phyloP scores from a whole-genome alignment of 2,113 vertebrate species.

The Lophotis ruficrista region DNA sequence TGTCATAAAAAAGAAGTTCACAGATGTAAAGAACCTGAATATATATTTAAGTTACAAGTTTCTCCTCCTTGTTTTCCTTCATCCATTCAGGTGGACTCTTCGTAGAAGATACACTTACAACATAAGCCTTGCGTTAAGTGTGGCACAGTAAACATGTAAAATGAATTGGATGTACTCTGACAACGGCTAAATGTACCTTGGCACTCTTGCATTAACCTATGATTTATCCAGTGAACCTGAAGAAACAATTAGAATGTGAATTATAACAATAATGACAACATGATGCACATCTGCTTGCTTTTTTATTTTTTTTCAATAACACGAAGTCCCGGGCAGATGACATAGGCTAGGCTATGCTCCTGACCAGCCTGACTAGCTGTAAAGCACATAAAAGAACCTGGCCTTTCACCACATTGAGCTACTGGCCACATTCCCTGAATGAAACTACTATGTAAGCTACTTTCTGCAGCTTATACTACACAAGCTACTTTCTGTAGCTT shows the following conservation, averaged over 20 bases:
- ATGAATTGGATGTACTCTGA: neutral
- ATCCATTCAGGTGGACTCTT: neutral
- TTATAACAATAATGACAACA: neutral
- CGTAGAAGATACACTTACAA: neutral
- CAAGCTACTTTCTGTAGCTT: neutral
- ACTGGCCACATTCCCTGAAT: conserved; percentile 9
- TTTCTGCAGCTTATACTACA: neutral
- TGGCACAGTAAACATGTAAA: neutral
- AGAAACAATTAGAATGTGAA: neutral
- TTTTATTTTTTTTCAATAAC: neutral
- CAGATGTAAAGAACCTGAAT: neutral
- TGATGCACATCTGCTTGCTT: neutral
- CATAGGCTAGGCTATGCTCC: neutral
- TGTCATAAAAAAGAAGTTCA: neutral
- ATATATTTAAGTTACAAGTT: neutral
- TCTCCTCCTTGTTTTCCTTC: neutral
- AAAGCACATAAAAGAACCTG: neutral
- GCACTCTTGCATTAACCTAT: neutral
- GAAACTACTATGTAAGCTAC: neutral
- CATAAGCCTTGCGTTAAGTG: rapidly evolving
- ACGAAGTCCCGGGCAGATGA: neutral
- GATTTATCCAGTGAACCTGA: neutral
- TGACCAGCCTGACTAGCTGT: neutral
- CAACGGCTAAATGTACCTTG: neutral
- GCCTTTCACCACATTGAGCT: neutral